These are phyloP conservation scores for Rhimphoctona megacephalus DNA, from an alignment of 2,888 invertebrate genomes.

Conservation along the genomic window DNA sequence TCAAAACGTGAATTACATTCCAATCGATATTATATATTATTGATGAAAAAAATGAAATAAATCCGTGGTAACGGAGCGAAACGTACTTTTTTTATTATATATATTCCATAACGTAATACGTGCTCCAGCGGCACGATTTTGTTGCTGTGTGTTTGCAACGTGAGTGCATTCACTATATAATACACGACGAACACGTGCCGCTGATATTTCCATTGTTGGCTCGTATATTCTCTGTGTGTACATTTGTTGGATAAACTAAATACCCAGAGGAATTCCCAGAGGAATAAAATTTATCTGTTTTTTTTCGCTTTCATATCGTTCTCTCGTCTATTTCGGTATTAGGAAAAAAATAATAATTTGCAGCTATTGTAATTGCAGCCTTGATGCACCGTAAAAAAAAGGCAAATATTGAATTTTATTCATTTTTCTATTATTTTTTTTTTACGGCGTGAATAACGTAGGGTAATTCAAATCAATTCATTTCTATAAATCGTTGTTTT, in stretches of 20 bases:
- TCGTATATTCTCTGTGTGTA: constrained; percentile 1
- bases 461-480: background rate
- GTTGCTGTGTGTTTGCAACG: constrained; percentile 29
- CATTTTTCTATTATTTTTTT: background rate
- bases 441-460: background rate
- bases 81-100: constrained; percentile 2
- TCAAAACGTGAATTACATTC: constrained; percentile 25
- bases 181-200: constrained; percentile 48
- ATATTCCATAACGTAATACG: constrained; percentile 6
- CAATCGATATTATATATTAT: constrained; percentile 41
- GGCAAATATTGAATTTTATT: background rate
- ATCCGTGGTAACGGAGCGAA: constrained; percentile 29
- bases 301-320: background rate
- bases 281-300: constrained; percentile 26
- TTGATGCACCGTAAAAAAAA: background rate
- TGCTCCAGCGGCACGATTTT: constrained; percentile 30
- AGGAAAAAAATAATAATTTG: background rate
- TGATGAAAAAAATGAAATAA: background rate
- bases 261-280: constrained; percentile 55
- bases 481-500: background rate
- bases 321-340: constrained; percentile 10
- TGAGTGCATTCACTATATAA: constrained; percentile 41
- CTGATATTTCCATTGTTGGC: constrained; percentile 46
- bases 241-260: constrained; percentile 23
- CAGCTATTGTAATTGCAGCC: background rate